phyloP scores from a whole-genome alignment of 2,888 invertebrate genomes.

The Podabrus alpinus region DNA sequence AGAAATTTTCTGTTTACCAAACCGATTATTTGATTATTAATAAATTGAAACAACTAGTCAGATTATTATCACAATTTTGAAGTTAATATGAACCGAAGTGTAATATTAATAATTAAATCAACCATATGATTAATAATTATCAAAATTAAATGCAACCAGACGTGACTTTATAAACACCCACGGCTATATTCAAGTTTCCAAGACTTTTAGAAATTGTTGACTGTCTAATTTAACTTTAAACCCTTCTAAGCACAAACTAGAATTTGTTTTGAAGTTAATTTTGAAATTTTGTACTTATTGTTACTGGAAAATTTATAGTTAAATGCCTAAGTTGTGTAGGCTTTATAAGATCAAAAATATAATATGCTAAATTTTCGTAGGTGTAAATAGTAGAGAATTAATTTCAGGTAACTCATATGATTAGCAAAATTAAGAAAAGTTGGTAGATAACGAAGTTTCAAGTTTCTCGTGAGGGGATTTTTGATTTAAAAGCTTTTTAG shows the following conservation, averaged over 20 bases:
- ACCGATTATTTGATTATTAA: too few relatives aligned
- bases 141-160: neutral
- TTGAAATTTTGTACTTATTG: neutral
- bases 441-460: neutral
- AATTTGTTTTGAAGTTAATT: neutral
- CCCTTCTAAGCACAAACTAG: neutral
- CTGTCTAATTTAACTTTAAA: neutral
- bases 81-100: neutral
- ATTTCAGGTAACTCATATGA: neutral
- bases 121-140: neutral
- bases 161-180: neutral
- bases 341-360: neutral
- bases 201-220: neutral
- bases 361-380: neutral
- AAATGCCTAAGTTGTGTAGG: neutral
- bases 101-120: neutral
- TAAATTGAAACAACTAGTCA: too few relatives aligned
- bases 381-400: neutral
- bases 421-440: neutral
- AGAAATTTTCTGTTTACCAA: too few relatives aligned
- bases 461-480: neutral
- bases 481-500: neutral
- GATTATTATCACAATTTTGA: neutral
- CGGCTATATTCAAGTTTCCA: neutral
- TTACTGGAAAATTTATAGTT: neutral